A percentile compares a stretch with the other conserved stretches of the same genome.
These are phyloP conservation scores for Dryas iulia DNA, from an alignment of 1,140 invertebrate genomes.

Conservation along the genomic window DNA sequence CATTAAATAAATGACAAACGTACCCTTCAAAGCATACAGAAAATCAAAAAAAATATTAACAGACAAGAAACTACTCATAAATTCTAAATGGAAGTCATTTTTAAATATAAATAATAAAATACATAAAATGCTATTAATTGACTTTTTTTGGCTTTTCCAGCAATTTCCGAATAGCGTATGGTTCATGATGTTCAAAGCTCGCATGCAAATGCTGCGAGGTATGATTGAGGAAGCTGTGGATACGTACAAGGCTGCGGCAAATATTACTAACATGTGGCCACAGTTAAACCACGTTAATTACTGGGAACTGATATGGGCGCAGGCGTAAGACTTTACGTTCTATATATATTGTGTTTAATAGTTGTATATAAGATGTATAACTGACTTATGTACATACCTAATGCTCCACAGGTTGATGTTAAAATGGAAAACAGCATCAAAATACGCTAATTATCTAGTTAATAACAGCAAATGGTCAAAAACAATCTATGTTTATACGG, in stretches of 20 bases:
- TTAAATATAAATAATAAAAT: no score
- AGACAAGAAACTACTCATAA: no score
- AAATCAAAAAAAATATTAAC: no score
- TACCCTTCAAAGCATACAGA: no score
- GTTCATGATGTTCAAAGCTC: slow-evolving; percentile 95
- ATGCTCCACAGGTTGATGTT: slow-evolving; percentile 47
- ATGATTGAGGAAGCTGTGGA: slow-evolving; percentile 87
- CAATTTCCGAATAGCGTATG: slow-evolving; percentile 92
- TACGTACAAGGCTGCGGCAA: slow-evolving; percentile 92
- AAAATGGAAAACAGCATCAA: slow-evolving; percentile 52
- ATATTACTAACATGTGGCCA: slow-evolving; percentile 92
- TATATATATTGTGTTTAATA: no score
- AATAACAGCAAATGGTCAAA: slow-evolving; percentile 94
- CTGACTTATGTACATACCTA: neutral
- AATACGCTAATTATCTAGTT: slow-evolving; percentile 84
- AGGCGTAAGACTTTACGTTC: slow-evolving; percentile 82
- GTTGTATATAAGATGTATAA: no score
- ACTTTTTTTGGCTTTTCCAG: slow-evolving; percentile 44
- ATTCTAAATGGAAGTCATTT: no score
- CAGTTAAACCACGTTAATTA: slow-evolving; percentile 97
- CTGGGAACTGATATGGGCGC: slow-evolving; percentile 97
- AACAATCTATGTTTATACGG: slow-evolving; percentile 94
- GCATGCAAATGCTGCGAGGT: slow-evolving; percentile 91
- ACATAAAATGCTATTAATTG: no score
- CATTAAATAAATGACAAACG: no score